Evolutionary conservation across 53 echinoderm and acorn worm species (phyloP), one percentile per base, ranked within the genome.

Genomic region (Stichopus horrens): DNA sequence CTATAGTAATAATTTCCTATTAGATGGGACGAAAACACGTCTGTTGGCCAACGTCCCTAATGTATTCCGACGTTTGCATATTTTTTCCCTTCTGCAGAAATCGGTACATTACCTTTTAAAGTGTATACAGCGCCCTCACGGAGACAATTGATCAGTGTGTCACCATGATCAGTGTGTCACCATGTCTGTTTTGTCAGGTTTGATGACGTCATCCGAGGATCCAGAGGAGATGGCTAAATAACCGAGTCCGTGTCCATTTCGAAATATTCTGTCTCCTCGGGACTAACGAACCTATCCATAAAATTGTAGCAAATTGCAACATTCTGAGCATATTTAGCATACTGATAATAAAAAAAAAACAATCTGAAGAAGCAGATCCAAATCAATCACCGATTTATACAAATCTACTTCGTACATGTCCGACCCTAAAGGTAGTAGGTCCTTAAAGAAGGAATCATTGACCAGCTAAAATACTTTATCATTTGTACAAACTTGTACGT

Each of bases 221-320:
- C 87, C 57, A 6, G 53, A 79, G 0, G 83, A 87, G 23, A 92
- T 92, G 55, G 88, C 83, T 6, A 90, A 68, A 57, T 90, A 92
- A 2, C 88, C 0, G 92, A 90, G 58, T 92, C 92, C 1, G 92
- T 92, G 55, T 92, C 92, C 92, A 92, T 90, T 74, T 90, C 88
- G 23, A 90, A 90, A 78, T 90, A 90, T 51, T 92, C 58, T 5
- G 87, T 90, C 58, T 92, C 90, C 0, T 57, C 19, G 0, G 74
- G 65, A 57, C 86, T 74, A 13, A 90, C 55, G 52, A 77, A 92
- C 23, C 87, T 75, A 5, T 74, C 3, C 13, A 92, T 85, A 51
- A 86, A 87, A 82, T 89, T 82, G 83, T 88, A 83, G 54, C 77
- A 90, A 92, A 84, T 55, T 91, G 71, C 52, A 88, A 57, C 88